Percentiles rank a stretch among this genome's conserved stretches.
Evolutionary conservation across 2,797 vertebrate genomes (phyloP).

Genomic region (Epinephelus malabaricus): DNA sequence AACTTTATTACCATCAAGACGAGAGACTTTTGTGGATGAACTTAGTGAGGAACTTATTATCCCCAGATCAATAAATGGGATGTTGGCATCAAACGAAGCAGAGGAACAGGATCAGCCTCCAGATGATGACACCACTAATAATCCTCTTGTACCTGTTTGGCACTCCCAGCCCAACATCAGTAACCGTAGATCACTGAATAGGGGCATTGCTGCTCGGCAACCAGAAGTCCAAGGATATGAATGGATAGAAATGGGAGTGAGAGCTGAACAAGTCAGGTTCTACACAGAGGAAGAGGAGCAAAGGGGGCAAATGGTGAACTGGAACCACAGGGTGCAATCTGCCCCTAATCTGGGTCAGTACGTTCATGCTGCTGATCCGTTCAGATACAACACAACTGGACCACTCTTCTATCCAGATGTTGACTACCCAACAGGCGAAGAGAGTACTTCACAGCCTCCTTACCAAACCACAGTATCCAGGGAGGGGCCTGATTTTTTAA

Average conservation of each 20-base stretch:
- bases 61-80: constrained; percentile 47
- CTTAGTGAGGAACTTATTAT: constrained; percentile 28
- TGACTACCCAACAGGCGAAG: constrained; percentile 65
- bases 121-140: constrained; percentile 1
- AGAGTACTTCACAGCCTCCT: constrained; percentile 26
- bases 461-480: constrained; percentile 21
- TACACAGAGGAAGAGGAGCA: constrained; percentile 42
- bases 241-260: constrained; percentile 65
- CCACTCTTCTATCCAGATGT: constrained; percentile 73
- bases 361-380: constrained; percentile 7
- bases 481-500: constrained; percentile 13
- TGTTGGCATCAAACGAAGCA: constrained; percentile 6
- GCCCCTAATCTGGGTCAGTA: constrained; percentile 33
- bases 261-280: constrained; percentile 12
- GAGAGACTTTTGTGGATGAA: constrained; percentile 42
- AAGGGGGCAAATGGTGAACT: constrained; percentile 52
- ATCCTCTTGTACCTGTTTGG: not conserved
- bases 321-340: constrained; percentile 42
- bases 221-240: constrained; percentile 30
- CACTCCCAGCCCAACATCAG: not conserved
- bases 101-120: constrained; percentile 27
- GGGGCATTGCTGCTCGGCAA: not conserved
- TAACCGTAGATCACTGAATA: not conserved
- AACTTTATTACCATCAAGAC: constrained; percentile 4
- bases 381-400: constrained; percentile 35